Evolutionary conservation across 2,797 vertebrate genomes (phyloP).

Genomic region (Distichodus sexfasciatus): DNA sequence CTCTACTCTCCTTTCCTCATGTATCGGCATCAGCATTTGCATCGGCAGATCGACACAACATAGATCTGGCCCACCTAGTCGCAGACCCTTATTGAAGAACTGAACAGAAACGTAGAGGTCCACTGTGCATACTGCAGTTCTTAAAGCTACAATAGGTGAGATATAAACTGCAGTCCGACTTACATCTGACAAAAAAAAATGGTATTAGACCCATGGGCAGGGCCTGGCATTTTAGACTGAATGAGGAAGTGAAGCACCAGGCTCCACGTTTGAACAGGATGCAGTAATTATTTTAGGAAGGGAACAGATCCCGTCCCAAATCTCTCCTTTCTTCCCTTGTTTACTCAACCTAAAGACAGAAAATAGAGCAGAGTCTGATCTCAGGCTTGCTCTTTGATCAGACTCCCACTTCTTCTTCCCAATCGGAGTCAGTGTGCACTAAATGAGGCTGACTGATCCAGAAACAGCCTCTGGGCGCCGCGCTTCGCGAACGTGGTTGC

Average conservation of each 20-base stretch:
- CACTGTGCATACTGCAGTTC: not conserved
- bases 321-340: not conserved
- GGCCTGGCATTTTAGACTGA: not conserved
- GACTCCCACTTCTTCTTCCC: not conserved
- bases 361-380: not conserved
- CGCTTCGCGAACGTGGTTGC: not conserved
- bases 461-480: not conserved
- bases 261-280: not conserved
- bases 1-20: too few species aligned
- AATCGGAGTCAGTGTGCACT: not conserved
- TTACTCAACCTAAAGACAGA: not conserved
- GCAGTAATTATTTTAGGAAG: not conserved
- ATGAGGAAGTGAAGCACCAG: not conserved
- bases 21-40: too few species aligned
- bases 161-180: too few species aligned
- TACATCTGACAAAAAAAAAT: too few species aligned
- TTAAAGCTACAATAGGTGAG: not conserved
- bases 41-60: too few species aligned
- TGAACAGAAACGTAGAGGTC: not conserved
- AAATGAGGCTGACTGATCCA: not conserved
- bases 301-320: not conserved
- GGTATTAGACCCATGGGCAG: not conserved
- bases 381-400: not conserved
- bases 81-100: not conserved
- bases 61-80: not conserved